Base-by-base conservation (phyloP, 2,888 invertebrate species). In the Drosophila siamana region DNA sequence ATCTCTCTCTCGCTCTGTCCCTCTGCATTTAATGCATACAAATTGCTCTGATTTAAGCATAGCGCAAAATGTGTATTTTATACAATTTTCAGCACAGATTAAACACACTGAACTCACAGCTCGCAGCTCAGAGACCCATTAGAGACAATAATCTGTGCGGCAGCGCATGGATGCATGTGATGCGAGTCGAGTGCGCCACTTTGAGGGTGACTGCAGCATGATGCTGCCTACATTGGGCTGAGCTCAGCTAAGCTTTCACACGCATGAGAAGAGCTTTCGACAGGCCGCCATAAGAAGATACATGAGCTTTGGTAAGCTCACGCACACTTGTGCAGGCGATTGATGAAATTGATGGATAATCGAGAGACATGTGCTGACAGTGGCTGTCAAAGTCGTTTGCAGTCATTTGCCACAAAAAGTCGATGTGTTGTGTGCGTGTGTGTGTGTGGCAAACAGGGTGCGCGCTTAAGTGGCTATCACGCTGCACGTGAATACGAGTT, bases 11-110 rank as follows among this genome's bases (percentile, higher is more conserved):
- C 30, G 76, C 74, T 54, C 28, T 33, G 11, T 30, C 30, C 4
- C 4, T 30, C 30, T 88, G 86, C 88, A 88, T 70, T 86, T 82
- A 88, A 87, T 87, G 88, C 86, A 85, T 88, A 85, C 83, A 88
- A 87, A 87, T 83, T 83, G 88, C 61, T 77, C 69, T 80, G 83
- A 77, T 87, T 83, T 80, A 69, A 76, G 65, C 51, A 44, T 41
- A 38, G 36, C 36, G n/a, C 44, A 40, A 47, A 48, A 57, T 38
- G 72, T 6, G 69, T 41, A 66, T 59, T 78, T 62, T 48, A 56
- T 78, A 81, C 26, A 85, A 79, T 86, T 78, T 71, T 62, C 54
- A 55, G 59, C 38, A 41, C 66, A 74, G 82, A 81, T 78, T 78
- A 81, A 78, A 67, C 48, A 67, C 56, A 66, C 50, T 54, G 54